These are phyloP conservation scores for Ectropis grisescens DNA, from an alignment of 1,140 invertebrate species.

Conservation along the genomic window DNA sequence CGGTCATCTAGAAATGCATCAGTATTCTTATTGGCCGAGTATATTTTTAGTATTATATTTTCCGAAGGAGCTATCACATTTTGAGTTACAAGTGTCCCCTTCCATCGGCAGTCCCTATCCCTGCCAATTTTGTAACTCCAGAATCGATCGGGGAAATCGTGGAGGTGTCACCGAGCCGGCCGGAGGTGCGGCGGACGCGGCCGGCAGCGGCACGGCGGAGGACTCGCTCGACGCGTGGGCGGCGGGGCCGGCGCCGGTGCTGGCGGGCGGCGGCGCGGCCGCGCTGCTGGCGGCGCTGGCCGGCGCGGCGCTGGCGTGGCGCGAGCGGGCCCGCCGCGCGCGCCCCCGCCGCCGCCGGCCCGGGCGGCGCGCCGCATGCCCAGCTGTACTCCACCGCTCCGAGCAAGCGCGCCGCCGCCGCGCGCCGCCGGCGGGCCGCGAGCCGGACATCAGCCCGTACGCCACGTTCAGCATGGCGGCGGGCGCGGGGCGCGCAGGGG, in stretches of 20 bases:
- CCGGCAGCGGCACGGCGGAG: slow-evolving; percentile 9
- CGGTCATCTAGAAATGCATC: too few species aligned
- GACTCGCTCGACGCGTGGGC: slow-evolving; percentile 2
- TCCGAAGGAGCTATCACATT: too few species aligned
- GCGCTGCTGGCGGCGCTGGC: slow-evolving; percentile 10
- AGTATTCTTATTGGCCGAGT: too few species aligned
- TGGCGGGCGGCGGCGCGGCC: slow-evolving; percentile 14
- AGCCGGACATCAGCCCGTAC: slow-evolving; percentile 82
- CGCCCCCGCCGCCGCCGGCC: slow-evolving; percentile 6
- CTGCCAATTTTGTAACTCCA: too few species aligned
- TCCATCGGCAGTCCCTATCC: too few species aligned
- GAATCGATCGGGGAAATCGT: slow-evolving; percentile 34
- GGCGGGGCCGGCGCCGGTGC: slow-evolving; percentile 13
- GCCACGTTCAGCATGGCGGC: slow-evolving; percentile 83
- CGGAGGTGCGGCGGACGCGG: slow-evolving; percentile 14
- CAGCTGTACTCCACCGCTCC: slow-evolving; percentile 32
- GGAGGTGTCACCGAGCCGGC: slow-evolving; percentile 29
- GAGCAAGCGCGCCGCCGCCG: slow-evolving; percentile 27
- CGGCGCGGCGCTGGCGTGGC: slow-evolving; percentile 14
- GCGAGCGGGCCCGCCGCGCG: slow-evolving; percentile 11
- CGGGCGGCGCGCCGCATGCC: slow-evolving; percentile 8
- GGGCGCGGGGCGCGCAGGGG: slow-evolving; percentile 56
- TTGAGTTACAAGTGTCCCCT: too few species aligned
- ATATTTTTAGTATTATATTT: too few species aligned
- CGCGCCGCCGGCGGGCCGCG: slow-evolving; percentile 18